Percentiles rank a stretch among this genome's conserved stretches.
phyloP scores from a whole-genome alignment of 2,888 invertebrate species.

The Caenorhabditis sulstoni region DNA sequence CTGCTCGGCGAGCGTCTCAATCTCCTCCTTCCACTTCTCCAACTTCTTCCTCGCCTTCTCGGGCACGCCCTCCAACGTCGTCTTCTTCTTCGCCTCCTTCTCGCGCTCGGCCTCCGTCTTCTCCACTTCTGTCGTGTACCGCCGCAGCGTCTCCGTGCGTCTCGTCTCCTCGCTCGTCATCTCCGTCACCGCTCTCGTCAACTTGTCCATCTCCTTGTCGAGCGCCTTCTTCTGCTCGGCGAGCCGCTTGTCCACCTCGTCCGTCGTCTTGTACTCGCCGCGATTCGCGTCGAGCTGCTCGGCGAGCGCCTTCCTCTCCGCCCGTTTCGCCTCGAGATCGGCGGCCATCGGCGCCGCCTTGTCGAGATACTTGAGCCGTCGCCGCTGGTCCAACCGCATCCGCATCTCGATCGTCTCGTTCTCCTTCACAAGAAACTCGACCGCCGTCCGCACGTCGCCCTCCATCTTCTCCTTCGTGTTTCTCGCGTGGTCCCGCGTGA shows the following conservation, averaged over 20 bases:
- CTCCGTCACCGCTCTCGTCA: constrained; percentile 57
- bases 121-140: constrained; percentile 30
- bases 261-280: constrained; percentile 6
- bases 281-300: constrained; percentile 23
- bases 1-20: constrained; percentile 82
- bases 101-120: constrained; percentile 27
- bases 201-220: constrained; percentile 55
- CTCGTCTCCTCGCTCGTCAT: constrained; percentile 45
- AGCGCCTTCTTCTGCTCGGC: constrained; percentile 26
- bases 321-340: constrained; percentile 30
- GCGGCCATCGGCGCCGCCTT: constrained; percentile 28
- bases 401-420: constrained; percentile 87
- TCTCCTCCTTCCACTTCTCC: constrained; percentile 69
- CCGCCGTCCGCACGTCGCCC: constrained; percentile 81
- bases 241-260: constrained; percentile 46
- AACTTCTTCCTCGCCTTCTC: constrained; percentile 66
- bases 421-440: constrained; percentile 87
- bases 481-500: constrained; percentile 81
- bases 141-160: constrained; percentile 72
- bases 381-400: constrained; percentile 83
- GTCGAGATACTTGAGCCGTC: constrained; percentile 17
- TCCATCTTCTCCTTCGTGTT: constrained; percentile 80
- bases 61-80: constrained; percentile 57
- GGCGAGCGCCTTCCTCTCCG: constrained; percentile 14
- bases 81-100: constrained; percentile 80